Evolutionary conservation across 1,140 invertebrate species (phyloP).

Genomic region (Papilio helenus): DNA sequence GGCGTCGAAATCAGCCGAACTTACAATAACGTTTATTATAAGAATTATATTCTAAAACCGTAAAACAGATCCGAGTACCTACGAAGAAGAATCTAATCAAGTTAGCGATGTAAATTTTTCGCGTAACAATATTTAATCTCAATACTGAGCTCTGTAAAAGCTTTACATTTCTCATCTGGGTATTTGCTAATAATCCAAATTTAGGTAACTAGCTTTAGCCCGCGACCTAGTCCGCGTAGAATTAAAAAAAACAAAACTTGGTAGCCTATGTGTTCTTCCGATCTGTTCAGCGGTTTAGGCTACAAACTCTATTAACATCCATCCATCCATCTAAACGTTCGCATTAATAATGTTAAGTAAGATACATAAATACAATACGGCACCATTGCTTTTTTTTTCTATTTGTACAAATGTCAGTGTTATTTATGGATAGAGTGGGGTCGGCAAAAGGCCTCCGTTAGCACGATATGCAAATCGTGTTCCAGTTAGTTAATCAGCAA

Average conservation of each 20-base stretch:
- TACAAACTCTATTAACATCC: no score
- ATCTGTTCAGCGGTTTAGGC: no score
- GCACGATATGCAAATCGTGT: slow-evolving; percentile 66
- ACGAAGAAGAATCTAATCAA: neutral
- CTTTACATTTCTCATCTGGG: neutral
- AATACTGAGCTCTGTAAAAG: neutral
- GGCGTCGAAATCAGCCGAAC: neutral
- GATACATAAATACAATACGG: neutral
- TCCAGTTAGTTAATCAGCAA: slow-evolving; percentile 65
- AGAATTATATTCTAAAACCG: neutral
- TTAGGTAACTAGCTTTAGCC: no score
- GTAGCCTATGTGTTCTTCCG: no score
- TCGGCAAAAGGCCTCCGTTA: slow-evolving; percentile 37
- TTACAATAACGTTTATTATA: neutral
- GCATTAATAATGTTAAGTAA: no score
- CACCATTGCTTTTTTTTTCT: neutral
- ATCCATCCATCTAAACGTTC: no score
- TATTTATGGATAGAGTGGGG: neutral
- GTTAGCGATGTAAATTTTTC: neutral
- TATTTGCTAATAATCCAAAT: neutral
- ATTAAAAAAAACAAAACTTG: no score
- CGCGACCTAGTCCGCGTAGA: no score
- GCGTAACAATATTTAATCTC: neutral
- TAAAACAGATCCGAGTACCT: neutral
- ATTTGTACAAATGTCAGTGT: slow-evolving; percentile 6